Evolutionary conservation across 2,797 vertebrate species (phyloP), one percentile per base, ranked within the genome.

Genomic region (Onychomys torridus): DNA sequence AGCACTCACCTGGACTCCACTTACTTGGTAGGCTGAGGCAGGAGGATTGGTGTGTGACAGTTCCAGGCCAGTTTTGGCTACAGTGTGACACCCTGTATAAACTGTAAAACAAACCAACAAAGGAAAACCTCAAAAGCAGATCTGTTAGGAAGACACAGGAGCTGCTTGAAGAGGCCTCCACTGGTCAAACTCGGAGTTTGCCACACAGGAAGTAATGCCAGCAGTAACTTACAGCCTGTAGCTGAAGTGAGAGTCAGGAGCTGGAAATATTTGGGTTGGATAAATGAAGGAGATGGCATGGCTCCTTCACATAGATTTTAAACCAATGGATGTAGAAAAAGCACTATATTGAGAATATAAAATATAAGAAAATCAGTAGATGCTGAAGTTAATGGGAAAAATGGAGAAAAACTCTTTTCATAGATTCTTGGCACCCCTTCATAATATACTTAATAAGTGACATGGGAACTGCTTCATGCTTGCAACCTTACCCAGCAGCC

Each of bases 301-400:
- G 16, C 11, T 92, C 9, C 87, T 79, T 6, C 29, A 63, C 67
- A 49, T 32, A 59, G 40, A 85, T 40, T 91, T 91, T 46, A 43
- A 93, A 67, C 32, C 73, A 69, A 9, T 52, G 67, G 77, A 46
- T 90, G 5, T 75, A 90, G 81, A 69, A 94, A 79, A 91, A 52
- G 25, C 46, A 69, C 57, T 37, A 61, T 13, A 40, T 76, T 12
- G 29, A 37, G 81, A 63, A 59, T 32, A 78, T 14, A 88, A 95
- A 11, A 32, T 89, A 34, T 79, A 43, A 93, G 79, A 93, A 77
- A 61, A 86, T 86, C 27, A 91, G 4, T 65, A 37, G 75, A 55
- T 82, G 7, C 32, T 89, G 75, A 91, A 67, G 81, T 77, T 78
- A 73, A 32, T 55, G 40, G 43, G 34, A 86, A 96, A 94, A 84